Conservation (phyloP, 2,113 vertebrate genomes). For the Andinoacara biseriatus region DNA sequence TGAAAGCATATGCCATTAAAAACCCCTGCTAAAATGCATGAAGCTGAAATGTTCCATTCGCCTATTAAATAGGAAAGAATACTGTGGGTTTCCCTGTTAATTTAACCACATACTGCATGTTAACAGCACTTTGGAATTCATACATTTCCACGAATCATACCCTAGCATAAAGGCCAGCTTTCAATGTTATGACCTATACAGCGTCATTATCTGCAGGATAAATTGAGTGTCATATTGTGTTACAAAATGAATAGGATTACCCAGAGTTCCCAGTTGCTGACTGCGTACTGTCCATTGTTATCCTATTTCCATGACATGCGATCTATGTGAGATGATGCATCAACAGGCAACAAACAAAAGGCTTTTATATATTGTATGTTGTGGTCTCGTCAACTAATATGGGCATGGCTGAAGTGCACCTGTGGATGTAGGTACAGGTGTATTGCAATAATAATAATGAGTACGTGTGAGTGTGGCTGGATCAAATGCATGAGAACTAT, state of each 20-base stretch:
- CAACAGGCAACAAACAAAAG: slow-evolving; percentile 35
- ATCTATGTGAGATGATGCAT: neutral
- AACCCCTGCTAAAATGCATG: neutral
- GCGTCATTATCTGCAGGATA: slow-evolving; percentile 43
- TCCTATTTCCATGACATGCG: slow-evolving; percentile 35
- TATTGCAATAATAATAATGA: neutral
- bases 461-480: neutral
- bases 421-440: slow-evolving; percentile 30
- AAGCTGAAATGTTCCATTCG: slow-evolving; percentile 28
- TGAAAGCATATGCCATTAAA: slow-evolving; percentile 2
- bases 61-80: slow-evolving; percentile 21
- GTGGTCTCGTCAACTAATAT: slow-evolving; percentile 19
- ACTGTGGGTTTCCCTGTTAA: slow-evolving; percentile 17
- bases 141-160: slow-evolving; percentile 49
- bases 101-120: slow-evolving; percentile 36
- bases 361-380: slow-evolving; percentile 9
- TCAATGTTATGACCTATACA: slow-evolving; percentile 43
- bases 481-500: neutral
- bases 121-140: slow-evolving; percentile 36
- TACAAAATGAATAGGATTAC: slow-evolving; percentile 57
- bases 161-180: slow-evolving; percentile 25
- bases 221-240: slow-evolving; percentile 55
- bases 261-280: slow-evolving; percentile 37
- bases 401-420: slow-evolving; percentile 25
- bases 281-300: slow-evolving; percentile 48